Percentiles rank a stretch among this genome's conserved stretches.
Evolutionary conservation across 2,113 vertebrate genomes (phyloP).

Genomic region (Oreocharis arfaki): DNA sequence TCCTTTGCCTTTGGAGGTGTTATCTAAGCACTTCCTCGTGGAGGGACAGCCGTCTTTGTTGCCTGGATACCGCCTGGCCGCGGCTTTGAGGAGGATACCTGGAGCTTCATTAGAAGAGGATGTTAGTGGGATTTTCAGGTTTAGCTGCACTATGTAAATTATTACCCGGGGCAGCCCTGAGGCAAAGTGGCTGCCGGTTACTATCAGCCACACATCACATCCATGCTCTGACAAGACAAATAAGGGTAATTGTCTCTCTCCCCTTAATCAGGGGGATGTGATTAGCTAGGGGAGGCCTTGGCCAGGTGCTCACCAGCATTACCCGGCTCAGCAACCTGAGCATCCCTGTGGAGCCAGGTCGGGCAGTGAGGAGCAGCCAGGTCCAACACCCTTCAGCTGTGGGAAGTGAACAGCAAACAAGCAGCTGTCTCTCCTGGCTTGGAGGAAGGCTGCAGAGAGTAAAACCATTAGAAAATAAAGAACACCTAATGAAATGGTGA

Average conservation of each 20-base stretch:
- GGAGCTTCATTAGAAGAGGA: slow-evolving; percentile 41
- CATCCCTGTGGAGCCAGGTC: not conserved
- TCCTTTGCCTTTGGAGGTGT: slow-evolving; percentile 6
- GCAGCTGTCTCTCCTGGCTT: not conserved
- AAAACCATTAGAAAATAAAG: not conserved
- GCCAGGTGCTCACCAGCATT: not conserved
- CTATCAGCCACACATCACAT: not conserved
- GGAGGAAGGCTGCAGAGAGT: not conserved
- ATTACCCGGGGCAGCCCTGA: slow-evolving; percentile 29
- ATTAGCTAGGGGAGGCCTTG: not conserved
- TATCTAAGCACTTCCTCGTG: not conserved
- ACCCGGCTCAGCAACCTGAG: not conserved
- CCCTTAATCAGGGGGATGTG: not conserved
- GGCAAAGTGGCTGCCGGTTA: slow-evolving; percentile 9
- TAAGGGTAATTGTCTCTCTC: not conserved
- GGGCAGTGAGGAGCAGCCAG: not conserved
- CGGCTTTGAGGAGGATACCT: not conserved
- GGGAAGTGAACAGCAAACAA: not conserved
- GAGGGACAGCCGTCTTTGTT: not conserved
- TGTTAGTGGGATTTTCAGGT: slow-evolving; percentile 3
- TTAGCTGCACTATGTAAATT: slow-evolving; percentile 21
- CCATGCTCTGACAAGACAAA: slow-evolving; percentile 12
- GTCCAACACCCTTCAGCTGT: not conserved
- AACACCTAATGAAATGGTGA: not conserved
- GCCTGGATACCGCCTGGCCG: slow-evolving; percentile 14